phyloP scores from a whole-genome alignment of 2,888 invertebrate genomes.

The Drosophila algonquin region DNA sequence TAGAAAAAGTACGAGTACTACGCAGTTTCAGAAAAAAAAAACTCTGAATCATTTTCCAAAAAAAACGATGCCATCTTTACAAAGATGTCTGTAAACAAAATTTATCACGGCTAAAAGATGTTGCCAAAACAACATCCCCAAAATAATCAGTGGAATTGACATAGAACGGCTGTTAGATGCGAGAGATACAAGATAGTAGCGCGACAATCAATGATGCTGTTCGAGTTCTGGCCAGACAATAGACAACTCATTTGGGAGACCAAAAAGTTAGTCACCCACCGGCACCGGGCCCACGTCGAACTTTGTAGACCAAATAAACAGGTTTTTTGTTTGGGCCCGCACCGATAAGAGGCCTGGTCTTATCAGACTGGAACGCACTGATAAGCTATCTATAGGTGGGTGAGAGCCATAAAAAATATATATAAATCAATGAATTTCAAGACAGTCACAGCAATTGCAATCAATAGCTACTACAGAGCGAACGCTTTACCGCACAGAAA shows the following conservation, averaged over 20 bases:
- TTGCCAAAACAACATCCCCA: constrained; percentile 32
- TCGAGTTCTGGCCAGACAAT: constrained; percentile 9
- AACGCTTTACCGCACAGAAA: constrained; percentile 42
- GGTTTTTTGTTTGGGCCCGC: constrained; percentile 28
- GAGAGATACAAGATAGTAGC: constrained; percentile 62
- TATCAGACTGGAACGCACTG: constrained; percentile 53
- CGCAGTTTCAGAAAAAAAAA: constrained; percentile 3
- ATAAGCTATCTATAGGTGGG: constrained; percentile 43
- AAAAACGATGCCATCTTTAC: constrained; percentile 3
- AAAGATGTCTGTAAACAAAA: constrained; percentile 13
- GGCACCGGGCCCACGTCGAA: constrained; percentile 46
- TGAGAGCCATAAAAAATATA: constrained; percentile 51
- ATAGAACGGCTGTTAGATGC: constrained; percentile 28
- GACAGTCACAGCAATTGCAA: constrained; percentile 68
- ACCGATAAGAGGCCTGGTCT: constrained; percentile 37
- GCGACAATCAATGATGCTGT: constrained; percentile 24
- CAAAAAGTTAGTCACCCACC: constrained; percentile 49
- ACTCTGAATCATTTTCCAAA: constrained; percentile 8
- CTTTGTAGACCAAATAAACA: constrained; percentile 52
- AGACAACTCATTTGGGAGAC: constrained; percentile 36
- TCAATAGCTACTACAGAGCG: constrained; percentile 52
- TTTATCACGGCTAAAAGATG: constrained; percentile 7
- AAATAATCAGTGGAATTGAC: constrained; percentile 37
- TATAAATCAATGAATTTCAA: constrained; percentile 61
- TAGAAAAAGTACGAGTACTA: background rate